phyloP scores from a whole-genome alignment of 2,113 vertebrate genomes.

The Triplophysa dalaica region DNA sequence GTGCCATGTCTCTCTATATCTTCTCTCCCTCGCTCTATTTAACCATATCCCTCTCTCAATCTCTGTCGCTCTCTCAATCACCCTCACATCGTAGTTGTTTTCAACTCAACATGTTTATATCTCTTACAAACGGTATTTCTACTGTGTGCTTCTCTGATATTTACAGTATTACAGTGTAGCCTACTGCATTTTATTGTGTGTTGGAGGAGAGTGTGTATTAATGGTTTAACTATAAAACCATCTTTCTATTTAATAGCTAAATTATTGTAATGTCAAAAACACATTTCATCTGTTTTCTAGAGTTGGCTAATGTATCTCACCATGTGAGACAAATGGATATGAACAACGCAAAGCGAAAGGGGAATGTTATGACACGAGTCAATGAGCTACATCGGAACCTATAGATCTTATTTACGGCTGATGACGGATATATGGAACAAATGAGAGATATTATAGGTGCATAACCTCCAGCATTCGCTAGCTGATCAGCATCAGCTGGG shows the following conservation, averaged over 20 bases:
- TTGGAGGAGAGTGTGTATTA: background rate
- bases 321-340: conserved; percentile 25
- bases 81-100: background rate
- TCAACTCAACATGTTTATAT: background rate
- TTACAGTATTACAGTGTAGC: background rate
- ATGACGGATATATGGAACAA: conserved; percentile 24
- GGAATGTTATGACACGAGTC: background rate
- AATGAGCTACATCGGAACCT: conserved; percentile 22
- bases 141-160: background rate
- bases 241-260: background rate
- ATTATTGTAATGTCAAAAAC: background rate
- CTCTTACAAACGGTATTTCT: background rate
- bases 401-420: conserved; percentile 21
- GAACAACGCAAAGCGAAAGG: conserved; percentile 18
- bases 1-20: conserved; percentile 25
- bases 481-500: conserved; percentile 23
- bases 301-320: conserved; percentile 3
- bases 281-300: background rate
- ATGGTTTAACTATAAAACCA: background rate
- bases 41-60: conserved; percentile 29
- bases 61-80: background rate
- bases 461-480: conserved; percentile 26
- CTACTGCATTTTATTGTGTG: background rate
- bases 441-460: conserved; percentile 21
- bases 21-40: conserved; percentile 15